Evolutionary conservation across 2,113 vertebrate species (phyloP).

Genomic region (Recurvirostra avosetta): DNA sequence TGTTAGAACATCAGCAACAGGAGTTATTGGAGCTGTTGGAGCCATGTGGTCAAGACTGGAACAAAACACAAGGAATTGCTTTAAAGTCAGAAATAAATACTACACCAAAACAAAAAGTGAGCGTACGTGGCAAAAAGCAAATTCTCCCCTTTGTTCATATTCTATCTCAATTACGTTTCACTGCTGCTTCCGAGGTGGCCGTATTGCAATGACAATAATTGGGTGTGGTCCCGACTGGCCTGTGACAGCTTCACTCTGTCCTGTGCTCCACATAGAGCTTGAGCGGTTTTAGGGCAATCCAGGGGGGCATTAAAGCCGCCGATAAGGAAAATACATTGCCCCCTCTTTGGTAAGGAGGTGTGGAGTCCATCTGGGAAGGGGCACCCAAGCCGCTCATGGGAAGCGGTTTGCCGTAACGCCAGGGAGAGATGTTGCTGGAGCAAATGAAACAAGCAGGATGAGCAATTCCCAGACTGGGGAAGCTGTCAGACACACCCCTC

Average conservation of each 20-base stretch:
- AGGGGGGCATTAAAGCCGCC: conserved; percentile 45
- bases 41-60: conserved; percentile 17
- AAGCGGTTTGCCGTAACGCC: conserved; percentile 1
- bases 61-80: conserved; percentile 20
- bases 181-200: neutral
- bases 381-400: neutral
- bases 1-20: conserved; percentile 37
- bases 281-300: conserved; percentile 20
- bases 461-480: neutral
- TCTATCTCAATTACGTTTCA: neutral
- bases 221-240: neutral
- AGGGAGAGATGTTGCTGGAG: neutral
- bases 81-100: conserved; percentile 26
- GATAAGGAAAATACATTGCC: conserved; percentile 11
- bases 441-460: neutral
- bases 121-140: neutral
- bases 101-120: neutral
- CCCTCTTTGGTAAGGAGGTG: neutral
- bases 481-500: neutral
- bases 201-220: neutral
- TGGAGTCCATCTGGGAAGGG: conserved; percentile 23
- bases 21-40: conserved; percentile 20
- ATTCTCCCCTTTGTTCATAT: neutral
- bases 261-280: conserved; percentile 18
- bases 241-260: neutral